phyloP scores from a whole-genome alignment of 2,888 invertebrate species.

The Drosophila ustulata region DNA sequence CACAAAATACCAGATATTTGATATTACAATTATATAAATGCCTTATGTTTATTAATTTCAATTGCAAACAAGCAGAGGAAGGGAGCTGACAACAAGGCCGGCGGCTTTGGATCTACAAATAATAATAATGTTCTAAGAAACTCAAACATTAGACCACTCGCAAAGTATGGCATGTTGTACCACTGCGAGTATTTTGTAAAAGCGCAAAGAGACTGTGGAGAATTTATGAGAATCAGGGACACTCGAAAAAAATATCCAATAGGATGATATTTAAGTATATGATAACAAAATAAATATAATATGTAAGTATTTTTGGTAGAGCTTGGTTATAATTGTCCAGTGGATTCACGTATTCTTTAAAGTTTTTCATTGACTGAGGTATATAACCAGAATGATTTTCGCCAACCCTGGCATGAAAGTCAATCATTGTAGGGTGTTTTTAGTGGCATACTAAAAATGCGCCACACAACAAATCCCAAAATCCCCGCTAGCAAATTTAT shows the following conservation, averaged over 20 bases:
- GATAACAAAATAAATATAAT: not conserved
- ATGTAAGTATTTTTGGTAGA: not conserved
- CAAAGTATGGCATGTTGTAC: constrained; percentile 40
- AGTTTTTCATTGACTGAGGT: not conserved
- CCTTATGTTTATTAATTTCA: constrained; percentile 64
- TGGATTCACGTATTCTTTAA: not conserved
- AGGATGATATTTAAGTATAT: not conserved
- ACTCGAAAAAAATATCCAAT: not conserved
- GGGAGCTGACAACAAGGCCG: constrained; percentile 59
- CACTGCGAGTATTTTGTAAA: constrained; percentile 47
- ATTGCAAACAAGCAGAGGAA: constrained; percentile 50
- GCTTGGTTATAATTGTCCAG: not conserved
- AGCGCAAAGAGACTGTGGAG: constrained; percentile 26
- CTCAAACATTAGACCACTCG: constrained; percentile 30
- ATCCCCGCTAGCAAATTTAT: constrained; percentile 80
- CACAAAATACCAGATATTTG: constrained; percentile 67
- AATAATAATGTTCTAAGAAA: constrained; percentile 34
- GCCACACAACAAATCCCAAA: constrained; percentile 78
- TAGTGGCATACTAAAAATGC: constrained; percentile 70
- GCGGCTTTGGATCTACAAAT: constrained; percentile 24
- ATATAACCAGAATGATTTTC: constrained; percentile 12
- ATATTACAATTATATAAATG: constrained; percentile 76
- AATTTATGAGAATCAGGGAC: constrained; percentile 31
- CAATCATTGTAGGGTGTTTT: constrained; percentile 55
- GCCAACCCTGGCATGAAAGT: constrained; percentile 58